Evolutionary conservation across 1,140 invertebrate genomes (phyloP).

Genomic region (Arctopsyche grandis): DNA sequence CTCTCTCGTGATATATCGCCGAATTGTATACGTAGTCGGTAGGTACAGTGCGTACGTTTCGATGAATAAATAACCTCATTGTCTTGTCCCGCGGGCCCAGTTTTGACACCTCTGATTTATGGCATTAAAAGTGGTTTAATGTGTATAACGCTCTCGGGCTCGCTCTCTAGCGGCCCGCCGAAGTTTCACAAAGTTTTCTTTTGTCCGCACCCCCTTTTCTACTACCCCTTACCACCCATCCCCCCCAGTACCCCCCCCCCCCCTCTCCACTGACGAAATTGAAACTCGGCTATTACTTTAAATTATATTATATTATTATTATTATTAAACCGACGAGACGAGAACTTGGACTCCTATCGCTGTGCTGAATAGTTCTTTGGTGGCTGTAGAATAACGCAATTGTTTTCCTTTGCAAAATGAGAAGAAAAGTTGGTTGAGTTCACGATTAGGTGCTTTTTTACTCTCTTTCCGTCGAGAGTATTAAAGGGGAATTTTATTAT

Average conservation of each 20-base stretch:
- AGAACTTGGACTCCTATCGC: background rate
- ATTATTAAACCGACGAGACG: background rate
- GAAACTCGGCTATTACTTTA: conserved; percentile 35
- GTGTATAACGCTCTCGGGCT: conserved; percentile 17
- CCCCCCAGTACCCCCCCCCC: background rate
- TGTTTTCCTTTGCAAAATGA: too few relatives aligned
- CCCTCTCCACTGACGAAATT: conserved; percentile 18
- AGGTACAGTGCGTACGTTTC: background rate
- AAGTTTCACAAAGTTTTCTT: conserved; percentile 41
- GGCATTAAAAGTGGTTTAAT: conserved; percentile 44
- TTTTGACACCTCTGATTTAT: conserved; percentile 42
- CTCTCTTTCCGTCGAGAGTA: too few relatives aligned
- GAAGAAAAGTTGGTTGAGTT: too few relatives aligned
- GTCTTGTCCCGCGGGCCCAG: conserved; percentile 29
- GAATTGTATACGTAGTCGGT: too few relatives aligned
- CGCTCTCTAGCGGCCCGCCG: background rate
- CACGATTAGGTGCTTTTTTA: too few relatives aligned
- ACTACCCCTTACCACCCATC: background rate
- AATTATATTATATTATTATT: too few relatives aligned
- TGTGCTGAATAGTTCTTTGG: background rate
- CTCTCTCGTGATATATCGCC: too few relatives aligned
- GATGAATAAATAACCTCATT: conserved; percentile 34
- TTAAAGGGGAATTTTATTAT: too few relatives aligned
- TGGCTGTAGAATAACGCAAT: background rate
- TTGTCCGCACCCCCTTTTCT: conserved; percentile 26